Evolutionary conservation across 2,797 vertebrate genomes (phyloP), one percentile per base, ranked within the genome.

Genomic region (Diplodus puntazzo): DNA sequence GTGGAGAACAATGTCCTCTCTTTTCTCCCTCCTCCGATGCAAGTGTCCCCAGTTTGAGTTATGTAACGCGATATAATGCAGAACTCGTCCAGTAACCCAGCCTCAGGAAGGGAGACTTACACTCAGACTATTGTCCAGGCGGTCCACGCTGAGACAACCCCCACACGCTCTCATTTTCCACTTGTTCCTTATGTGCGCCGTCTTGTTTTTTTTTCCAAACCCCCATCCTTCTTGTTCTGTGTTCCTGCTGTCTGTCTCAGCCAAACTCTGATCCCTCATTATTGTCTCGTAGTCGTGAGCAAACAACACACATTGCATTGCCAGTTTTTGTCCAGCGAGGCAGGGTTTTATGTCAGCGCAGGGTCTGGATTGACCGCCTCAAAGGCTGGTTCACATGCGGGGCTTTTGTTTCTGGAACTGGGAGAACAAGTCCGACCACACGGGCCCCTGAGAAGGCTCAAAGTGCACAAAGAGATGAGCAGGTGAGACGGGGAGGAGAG

Each of bases 321-420:
- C 70, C 69, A 55, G n/a, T 65, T 16, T 86, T 82, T 81, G 81
- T 86, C 67, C 25, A 17, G 68, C 67, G 79, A 85, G 42, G 75
- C 63, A 49, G 62, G 57, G 55, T 75, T 60, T 79, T 58, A 58
- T 74, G 67, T 87, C 74, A 76, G 18, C 43, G 58, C 21, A 53
- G 57, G 72, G 69, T 80, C 78, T 79, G 74, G 77, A 84, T 59
- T 77, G 69, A 86, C 82, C 59, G 59, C 72, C 69, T 80, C 45
- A 43, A 61, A 76, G 39, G 72, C 46, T 21, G 25, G 60, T 83
- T 87, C 82, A 73, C 85, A 89, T 88, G 77, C 58, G 6, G 81
- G 78, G 65, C 81, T 89, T 91, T 93, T 94, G 92, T 92, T 70
- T 75, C 54, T 66, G 58, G 69, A 92, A 93, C 93, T 39, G 85